Base-by-base conservation (phyloP, 23 tunicate genomes). In the Pegea sp. region DNA sequence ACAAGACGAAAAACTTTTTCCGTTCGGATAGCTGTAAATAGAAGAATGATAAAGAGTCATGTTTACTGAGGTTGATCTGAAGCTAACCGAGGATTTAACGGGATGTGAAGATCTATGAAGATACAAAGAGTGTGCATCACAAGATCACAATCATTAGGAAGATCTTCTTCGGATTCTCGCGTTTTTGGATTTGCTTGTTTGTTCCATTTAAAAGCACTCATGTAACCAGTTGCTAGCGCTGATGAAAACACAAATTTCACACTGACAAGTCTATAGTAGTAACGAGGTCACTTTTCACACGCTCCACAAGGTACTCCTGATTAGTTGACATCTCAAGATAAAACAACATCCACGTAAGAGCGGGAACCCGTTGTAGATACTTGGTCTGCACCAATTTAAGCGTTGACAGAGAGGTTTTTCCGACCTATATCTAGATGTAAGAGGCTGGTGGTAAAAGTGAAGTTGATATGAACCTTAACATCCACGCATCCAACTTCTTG, bases 191-290 rank as follows among this genome's bases (percentile, higher is more conserved):
- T 31, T 24, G 75, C 89, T 4, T 76, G 75, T 60, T 67, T 62
- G 50, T 64, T 60, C 92, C 92, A 78, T 2, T 31, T 1, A 28
- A 69, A 78, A 24, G 64, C 72, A 26, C 92, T 78, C 92, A 78
- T 70, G 68, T 78, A 78, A 20, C 78, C 72, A 21, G 72, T 31
- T 22, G 72, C 69, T 43, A 71, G 69, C 16, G 22, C 71, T 38
- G 46, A 8, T 66, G 26, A 18, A 52, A 52, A 13, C 11, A n/a
- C 5, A 52, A 53, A 26, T 26, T 13, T 38, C 13, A 8, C 11
- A 16, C 11, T 38, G 11, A 38, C 16, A 38, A 8, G 11, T 38
- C 13, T 38, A 18, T n/a, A 51, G 11, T 11, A 11, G 11, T 38
- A 11, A 38, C 46, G 46, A 38, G 11, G 11, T 11, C 46, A 58